Conservation (phyloP, 2,113 vertebrate species). For the Colistium nudipinnis region DNA sequence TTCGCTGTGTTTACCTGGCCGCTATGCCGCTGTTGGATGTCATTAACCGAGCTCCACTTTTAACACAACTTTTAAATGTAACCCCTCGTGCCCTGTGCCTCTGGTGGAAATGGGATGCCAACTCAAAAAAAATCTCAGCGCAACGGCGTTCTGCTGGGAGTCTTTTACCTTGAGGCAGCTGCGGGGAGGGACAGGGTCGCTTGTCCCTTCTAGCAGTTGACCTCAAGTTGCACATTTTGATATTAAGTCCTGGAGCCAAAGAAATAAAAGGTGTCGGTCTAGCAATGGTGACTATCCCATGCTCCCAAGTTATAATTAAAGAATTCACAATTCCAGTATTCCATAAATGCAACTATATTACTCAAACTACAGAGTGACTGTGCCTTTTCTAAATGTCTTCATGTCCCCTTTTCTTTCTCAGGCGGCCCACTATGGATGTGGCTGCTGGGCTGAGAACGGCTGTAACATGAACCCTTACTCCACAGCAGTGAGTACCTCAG, state of each 20-base stretch:
- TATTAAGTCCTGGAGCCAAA: too few species aligned
- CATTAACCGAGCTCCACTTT: constrained; percentile 2
- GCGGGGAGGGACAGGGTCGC: constrained; percentile 12
- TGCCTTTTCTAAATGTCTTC: neutral
- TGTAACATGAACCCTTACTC: constrained; percentile 92
- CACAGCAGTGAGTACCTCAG: constrained; percentile 99
- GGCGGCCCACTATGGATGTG: constrained; percentile 99
- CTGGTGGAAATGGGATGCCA: neutral
- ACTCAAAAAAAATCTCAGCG: neutral
- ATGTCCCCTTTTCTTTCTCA: constrained; percentile 64
- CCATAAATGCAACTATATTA: neutral
- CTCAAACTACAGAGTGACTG: neutral
- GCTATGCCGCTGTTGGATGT: constrained; percentile 3
- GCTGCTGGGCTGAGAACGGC: constrained; percentile 98
- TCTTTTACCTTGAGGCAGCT: constrained; percentile 16
- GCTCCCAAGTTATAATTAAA: constrained; percentile 1
- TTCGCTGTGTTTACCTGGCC: neutral
- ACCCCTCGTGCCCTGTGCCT: neutral
- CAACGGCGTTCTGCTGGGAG: neutral
- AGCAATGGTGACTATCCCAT: neutral
- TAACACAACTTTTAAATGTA: neutral
- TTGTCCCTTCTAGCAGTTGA: too few species aligned
- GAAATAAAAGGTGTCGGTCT: too few species aligned
- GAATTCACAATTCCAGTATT: neutral
- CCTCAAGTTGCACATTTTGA: too few species aligned